A percentile compares a stretch with the other conserved stretches of the same genome.
These are phyloP conservation scores for Crioceris asparagi DNA, from an alignment of 2,888 invertebrate species.

Conservation along the genomic window DNA sequence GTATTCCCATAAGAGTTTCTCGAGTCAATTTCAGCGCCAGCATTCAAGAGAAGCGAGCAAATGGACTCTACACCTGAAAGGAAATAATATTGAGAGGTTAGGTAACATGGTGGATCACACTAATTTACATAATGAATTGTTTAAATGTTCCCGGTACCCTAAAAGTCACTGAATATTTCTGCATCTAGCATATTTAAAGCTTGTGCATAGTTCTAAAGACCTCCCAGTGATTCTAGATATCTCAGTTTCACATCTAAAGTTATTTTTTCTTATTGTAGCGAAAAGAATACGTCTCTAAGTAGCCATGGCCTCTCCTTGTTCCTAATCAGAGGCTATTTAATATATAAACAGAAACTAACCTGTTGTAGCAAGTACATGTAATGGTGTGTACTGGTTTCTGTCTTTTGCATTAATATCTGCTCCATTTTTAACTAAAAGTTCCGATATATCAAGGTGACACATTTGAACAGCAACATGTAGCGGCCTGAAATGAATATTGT, in stretches of 20 bases:
- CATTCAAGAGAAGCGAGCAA: slow-evolving; percentile 38
- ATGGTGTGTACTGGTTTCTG: slow-evolving; percentile 44
- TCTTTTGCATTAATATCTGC: slow-evolving; percentile 43
- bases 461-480: slow-evolving; percentile 52
- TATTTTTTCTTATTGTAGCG: no score
- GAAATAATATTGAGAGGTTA: no score
- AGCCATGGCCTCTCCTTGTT: not conserved
- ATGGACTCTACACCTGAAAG: slow-evolving; percentile 26
- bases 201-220: no score
- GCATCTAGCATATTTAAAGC: no score
- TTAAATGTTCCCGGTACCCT: no score
- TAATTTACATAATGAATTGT: no score
- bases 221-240: no score
- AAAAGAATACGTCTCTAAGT: no score
- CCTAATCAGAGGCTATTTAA: not conserved
- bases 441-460: slow-evolving; percentile 42
- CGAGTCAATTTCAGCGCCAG: slow-evolving; percentile 46
- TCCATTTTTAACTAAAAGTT: slow-evolving; percentile 36
- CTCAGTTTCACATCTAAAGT: no score
- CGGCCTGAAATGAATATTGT: slow-evolving; percentile 35
- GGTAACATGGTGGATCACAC: no score
- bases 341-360: slow-evolving; percentile 39
- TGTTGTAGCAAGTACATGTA: slow-evolving; percentile 50
- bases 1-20: slow-evolving; percentile 50
- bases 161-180: no score